Base-by-base conservation (phyloP, 2,888 invertebrate genomes). In the Stenodema calcarata region DNA sequence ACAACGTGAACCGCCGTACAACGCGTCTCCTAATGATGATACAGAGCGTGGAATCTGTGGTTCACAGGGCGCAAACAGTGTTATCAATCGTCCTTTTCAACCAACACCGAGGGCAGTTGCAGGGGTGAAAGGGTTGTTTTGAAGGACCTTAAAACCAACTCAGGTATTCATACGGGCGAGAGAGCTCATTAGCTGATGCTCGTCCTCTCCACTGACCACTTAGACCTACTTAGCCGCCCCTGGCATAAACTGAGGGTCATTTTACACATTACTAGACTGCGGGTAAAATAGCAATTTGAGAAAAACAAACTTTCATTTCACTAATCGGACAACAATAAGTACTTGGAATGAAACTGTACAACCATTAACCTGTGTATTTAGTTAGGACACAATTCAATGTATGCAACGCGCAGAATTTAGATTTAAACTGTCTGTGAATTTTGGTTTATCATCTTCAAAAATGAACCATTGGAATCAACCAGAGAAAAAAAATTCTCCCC, bases 191-290 rank as follows among this genome's bases (percentile, higher is more conserved):
- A 62, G 62, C 62, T 62, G 62, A 27, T 27, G 62, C 62, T 62
- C 62, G 62, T 62, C 62, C 62, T 62, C 62, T 62, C 62, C 62
- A 62, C 62, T 62, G 62, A 62, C 62, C 62, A 62, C 62, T 62
- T 62, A 62, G 23, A 23, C 18, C 62, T 62, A 62, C 62, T 62
- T 27, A 62, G 62, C 62, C 27, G n/a, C 62, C 62, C 50, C 50
- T 50, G 16, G 50, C 50, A n/a, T 23, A 62, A 23, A 18, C 62
- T n/a, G 62, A 62, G 23, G 62, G 62, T 18, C 23, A 23, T 62
- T 62, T 62, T 62, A 62, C 62, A 62, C 62, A 16, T n/a, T n/a
- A 35, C 7, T 35, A 35, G n/a, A 4, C 50, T 50, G 16, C n/a
- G 16, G n/a, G 50, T 18, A n/a, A 50, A 50, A n/a, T 50, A 16